Percentiles rank a stretch among this genome's conserved stretches.
These are phyloP conservation scores for Columba janthina DNA, from an alignment of 2,113 vertebrate genomes.

Conservation along the genomic window DNA sequence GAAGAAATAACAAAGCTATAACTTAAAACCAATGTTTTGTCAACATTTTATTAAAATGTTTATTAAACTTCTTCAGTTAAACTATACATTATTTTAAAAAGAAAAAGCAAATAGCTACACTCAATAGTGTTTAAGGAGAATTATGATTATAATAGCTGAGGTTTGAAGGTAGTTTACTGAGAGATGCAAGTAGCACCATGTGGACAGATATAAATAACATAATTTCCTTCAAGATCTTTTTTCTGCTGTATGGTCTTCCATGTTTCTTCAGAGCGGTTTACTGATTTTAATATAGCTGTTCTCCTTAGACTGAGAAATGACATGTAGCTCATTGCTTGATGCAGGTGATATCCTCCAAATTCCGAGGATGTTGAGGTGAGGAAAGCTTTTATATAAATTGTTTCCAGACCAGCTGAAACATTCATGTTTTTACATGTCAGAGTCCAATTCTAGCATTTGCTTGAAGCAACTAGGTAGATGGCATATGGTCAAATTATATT, in stretches of 20 bases:
- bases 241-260: background rate
- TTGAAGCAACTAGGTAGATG: background rate
- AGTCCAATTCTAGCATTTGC: background rate
- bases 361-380: background rate
- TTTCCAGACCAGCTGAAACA: constrained; percentile 14
- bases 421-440: background rate
- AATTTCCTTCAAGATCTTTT: background rate
- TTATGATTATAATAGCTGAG: background rate
- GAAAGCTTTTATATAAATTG: background rate
- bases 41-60: background rate
- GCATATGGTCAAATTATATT: background rate
- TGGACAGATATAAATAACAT: background rate
- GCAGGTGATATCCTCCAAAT: background rate
- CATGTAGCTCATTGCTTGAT: background rate
- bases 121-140: background rate
- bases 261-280: background rate
- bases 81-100: background rate
- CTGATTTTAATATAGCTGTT: background rate
- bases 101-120: background rate
- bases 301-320: background rate
- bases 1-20: background rate
- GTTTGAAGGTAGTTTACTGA: background rate
- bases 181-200: background rate
- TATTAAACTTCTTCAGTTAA: background rate
- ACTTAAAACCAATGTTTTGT: background rate